phyloP scores from a whole-genome alignment of 2,888 invertebrate genomes.

The Loripinus fragilis region DNA sequence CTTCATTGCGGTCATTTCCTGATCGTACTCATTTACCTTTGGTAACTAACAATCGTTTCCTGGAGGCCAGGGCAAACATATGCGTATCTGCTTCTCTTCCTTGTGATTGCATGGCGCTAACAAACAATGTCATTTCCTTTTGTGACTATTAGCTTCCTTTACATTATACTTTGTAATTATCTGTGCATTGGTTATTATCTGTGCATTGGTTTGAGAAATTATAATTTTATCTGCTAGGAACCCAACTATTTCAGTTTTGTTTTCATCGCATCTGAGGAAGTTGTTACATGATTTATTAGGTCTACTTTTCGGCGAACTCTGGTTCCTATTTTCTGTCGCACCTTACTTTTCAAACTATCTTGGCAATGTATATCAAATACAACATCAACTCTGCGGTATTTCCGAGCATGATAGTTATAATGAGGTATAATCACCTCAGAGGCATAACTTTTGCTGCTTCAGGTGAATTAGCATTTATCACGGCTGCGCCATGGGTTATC shows the following conservation, averaged over 20 bases:
- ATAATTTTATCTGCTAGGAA: background rate
- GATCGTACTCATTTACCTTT: too few relatives aligned
- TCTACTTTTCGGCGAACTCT: background rate
- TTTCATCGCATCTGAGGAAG: background rate
- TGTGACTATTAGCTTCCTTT: background rate
- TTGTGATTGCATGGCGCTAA: background rate
- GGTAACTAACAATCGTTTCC: too few relatives aligned
- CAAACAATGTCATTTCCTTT: too few relatives aligned
- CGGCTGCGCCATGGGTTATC: background rate
- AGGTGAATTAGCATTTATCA: background rate
- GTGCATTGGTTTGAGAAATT: background rate
- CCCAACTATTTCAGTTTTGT: background rate
- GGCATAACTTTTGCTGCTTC: background rate
- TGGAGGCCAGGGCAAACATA: constrained; percentile 1
- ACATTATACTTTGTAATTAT: background rate
- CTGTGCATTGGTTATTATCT: background rate
- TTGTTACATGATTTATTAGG: background rate
- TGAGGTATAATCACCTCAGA: background rate
- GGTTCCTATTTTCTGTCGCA: background rate
- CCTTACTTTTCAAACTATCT: too few relatives aligned
- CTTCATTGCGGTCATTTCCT: too few relatives aligned
- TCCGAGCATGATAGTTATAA: background rate
- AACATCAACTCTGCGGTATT: background rate
- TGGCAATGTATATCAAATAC: background rate
- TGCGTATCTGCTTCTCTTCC: background rate